Evolutionary conservation across 2,113 vertebrate genomes (phyloP).

Genomic region (Thinocorus orbignyianus): DNA sequence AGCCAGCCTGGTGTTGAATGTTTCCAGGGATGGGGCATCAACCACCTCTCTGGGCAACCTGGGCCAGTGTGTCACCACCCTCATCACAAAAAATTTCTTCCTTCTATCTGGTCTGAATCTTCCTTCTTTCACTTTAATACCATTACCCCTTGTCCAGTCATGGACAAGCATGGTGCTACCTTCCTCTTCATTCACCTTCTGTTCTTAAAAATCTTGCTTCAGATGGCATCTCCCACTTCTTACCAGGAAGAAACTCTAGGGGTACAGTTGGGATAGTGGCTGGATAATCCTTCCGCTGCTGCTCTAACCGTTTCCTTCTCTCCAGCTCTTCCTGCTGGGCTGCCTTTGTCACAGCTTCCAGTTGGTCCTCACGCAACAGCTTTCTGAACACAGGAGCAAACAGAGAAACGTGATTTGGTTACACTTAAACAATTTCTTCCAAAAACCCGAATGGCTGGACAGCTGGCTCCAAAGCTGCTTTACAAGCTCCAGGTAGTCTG

Average conservation of each 20-base stretch:
- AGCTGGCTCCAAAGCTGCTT: neutral
- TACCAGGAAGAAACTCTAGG: conserved; percentile 80
- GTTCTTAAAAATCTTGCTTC: neutral
- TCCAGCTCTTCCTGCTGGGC: conserved; percentile 98
- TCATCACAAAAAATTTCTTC: neutral
- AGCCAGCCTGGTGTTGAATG: neutral
- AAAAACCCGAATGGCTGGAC: neutral
- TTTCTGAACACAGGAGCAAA: conserved; percentile 78
- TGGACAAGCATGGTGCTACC: neutral
- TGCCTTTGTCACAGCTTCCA: conserved; percentile 96
- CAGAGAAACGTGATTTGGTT: neutral
- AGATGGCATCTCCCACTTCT: neutral
- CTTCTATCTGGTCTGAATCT: neutral
- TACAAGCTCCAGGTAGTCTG: neutral
- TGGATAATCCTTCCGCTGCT: conserved; percentile 95
- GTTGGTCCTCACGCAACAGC: conserved; percentile 93
- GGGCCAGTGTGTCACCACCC: neutral
- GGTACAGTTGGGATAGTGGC: conserved; percentile 75
- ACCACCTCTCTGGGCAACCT: neutral
- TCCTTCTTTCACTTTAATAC: neutral
- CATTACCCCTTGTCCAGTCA: neutral
- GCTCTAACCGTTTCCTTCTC: conserved; percentile 92
- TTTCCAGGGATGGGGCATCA: neutral
- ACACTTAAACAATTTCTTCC: neutral
- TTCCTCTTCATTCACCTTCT: neutral